Evolutionary conservation across 2,113 vertebrate genomes (phyloP).

Genomic region (Gopherus flavomarginatus): DNA sequence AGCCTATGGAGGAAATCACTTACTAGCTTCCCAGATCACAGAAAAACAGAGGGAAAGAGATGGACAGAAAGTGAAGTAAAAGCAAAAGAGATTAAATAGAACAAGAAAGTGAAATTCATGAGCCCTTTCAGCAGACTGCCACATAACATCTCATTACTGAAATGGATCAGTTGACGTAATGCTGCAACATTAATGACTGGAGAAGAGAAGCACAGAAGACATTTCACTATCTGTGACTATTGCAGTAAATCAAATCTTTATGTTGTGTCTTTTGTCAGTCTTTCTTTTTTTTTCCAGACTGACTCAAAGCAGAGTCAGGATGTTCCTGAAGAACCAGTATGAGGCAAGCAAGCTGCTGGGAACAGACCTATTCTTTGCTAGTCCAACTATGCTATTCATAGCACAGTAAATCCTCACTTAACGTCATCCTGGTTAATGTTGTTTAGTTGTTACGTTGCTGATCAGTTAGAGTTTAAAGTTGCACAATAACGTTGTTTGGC

Average conservation of each 20-base stretch:
- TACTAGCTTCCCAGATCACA: background rate
- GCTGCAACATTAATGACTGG: background rate
- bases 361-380: background rate
- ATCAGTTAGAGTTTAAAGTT: too few species aligned
- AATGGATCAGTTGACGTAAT: background rate
- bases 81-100: background rate
- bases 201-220: background rate
- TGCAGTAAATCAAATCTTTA: background rate
- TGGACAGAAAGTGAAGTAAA: background rate
- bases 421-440: too few species aligned
- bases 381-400: background rate
- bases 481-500: too few species aligned
- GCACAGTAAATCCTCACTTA: too few species aligned
- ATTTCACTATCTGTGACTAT: background rate
- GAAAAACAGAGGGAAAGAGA: background rate
- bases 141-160: background rate
- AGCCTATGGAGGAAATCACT: background rate
- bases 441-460: too few species aligned
- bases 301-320: background rate
- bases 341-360: constrained; percentile 27
- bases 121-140: background rate
- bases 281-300: background rate
- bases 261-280: background rate
- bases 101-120: background rate
- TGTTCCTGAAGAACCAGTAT: constrained; percentile 14